Evolutionary conservation across 2,888 invertebrate species (phyloP).

Genomic region (Mesoligia furuncula): DNA sequence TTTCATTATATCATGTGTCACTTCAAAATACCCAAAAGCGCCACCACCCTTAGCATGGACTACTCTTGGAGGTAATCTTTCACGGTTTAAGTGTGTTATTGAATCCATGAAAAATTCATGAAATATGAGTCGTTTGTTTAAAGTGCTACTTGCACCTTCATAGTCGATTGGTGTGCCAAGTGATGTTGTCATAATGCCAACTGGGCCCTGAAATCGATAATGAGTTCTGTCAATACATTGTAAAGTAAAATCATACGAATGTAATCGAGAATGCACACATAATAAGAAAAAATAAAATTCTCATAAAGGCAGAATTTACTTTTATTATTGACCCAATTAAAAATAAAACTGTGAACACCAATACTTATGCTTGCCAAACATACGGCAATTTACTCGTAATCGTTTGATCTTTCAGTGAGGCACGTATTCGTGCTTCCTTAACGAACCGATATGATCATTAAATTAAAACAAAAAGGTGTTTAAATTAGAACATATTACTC

Average conservation of each 20-base stretch:
- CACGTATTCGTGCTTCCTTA: not conserved
- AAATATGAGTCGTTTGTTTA: slow-evolving; percentile 94
- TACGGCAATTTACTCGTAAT: slow-evolving; percentile 8
- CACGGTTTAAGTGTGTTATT: slow-evolving; percentile 94
- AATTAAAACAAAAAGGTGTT: not conserved
- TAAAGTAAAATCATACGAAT: not conserved
- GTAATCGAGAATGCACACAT: not conserved
- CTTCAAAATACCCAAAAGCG: slow-evolving; percentile 95
- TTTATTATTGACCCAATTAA: slow-evolving; percentile 27
- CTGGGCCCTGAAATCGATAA: slow-evolving; percentile 82
- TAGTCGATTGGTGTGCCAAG: slow-evolving; percentile 94
- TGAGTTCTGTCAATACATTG: not conserved
- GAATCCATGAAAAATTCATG: slow-evolving; percentile 94
- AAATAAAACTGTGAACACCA: slow-evolving; percentile 1
- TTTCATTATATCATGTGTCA: slow-evolving; percentile 93
- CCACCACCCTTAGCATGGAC: slow-evolving; percentile 98
- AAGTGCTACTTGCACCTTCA: slow-evolving; percentile 91
- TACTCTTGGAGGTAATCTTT: slow-evolving; percentile 97
- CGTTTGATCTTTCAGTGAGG: slow-evolving; percentile 11
- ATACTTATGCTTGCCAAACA: slow-evolving; percentile 10
- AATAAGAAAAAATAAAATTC: not conserved
- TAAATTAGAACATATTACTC: not conserved
- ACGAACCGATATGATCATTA: slow-evolving; percentile 4
- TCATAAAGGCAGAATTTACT: not conserved
- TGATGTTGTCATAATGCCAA: slow-evolving; percentile 92